Conservation (phyloP, 2,797 vertebrate genomes). For the Acanthis flammea region DNA sequence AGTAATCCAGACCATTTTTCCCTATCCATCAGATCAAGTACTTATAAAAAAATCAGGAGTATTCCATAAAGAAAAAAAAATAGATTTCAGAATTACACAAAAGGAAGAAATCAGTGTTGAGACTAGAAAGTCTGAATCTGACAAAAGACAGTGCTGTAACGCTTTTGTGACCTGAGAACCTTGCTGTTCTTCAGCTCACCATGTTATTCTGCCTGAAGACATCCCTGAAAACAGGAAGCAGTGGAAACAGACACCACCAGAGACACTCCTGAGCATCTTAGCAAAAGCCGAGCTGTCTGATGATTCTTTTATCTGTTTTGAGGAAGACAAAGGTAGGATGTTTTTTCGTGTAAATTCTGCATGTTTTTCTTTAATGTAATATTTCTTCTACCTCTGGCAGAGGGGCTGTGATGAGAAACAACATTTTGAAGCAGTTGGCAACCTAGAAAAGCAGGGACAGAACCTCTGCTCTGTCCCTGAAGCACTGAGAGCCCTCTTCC, state of each 20-base stretch:
- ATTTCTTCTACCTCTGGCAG: background rate
- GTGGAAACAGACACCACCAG: conserved; percentile 63
- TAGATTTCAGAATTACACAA: background rate
- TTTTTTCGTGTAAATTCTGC: background rate
- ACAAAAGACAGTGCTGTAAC: background rate
- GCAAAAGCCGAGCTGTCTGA: conserved; percentile 43
- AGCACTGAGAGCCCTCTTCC: background rate
- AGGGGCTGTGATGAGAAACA: background rate
- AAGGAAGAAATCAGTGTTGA: background rate
- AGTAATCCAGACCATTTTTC: background rate
- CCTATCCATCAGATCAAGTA: background rate
- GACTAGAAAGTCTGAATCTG: background rate
- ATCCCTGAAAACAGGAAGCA: conserved; percentile 54
- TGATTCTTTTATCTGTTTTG: conserved; percentile 35
- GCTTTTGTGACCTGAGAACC: background rate
- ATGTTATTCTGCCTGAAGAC: background rate
- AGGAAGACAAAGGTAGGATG: conserved; percentile 61
- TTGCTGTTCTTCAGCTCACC: conserved; percentile 42
- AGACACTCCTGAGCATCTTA: conserved; percentile 62
- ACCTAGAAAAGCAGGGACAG: background rate
- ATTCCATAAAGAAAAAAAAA: background rate
- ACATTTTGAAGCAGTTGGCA: background rate
- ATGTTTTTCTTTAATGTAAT: background rate
- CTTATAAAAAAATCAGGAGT: background rate
- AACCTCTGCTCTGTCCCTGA: background rate